phyloP scores from a whole-genome alignment of 1,140 invertebrate species.

The Brachionus rotundiformis region DNA sequence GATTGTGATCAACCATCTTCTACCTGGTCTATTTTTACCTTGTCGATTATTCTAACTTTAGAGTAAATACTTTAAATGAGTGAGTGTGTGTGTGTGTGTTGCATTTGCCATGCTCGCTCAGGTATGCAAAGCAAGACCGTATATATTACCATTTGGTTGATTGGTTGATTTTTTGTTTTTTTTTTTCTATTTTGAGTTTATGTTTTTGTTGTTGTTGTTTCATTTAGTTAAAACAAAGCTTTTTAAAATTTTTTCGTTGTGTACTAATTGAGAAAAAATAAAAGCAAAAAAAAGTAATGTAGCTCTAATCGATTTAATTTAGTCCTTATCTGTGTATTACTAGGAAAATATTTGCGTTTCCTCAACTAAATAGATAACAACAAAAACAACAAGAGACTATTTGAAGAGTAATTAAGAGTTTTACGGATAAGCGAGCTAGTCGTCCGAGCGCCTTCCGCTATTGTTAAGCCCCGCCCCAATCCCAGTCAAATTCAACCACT shows the following conservation, averaged over 20 bases:
- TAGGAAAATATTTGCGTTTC: not conserved
- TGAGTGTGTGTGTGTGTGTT: too few species aligned
- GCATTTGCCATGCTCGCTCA: not conserved
- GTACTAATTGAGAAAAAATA: too few species aligned
- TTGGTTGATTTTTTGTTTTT: too few species aligned
- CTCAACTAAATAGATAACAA: not conserved
- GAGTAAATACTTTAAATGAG: too few species aligned
- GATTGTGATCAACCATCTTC: too few species aligned
- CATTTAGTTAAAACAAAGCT: too few species aligned
- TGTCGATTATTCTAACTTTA: conserved; percentile 4
- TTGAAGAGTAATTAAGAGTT: not conserved
- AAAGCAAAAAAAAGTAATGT: too few species aligned
- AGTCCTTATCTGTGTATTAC: not conserved
- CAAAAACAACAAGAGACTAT: not conserved
- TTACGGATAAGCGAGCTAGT: too few species aligned
- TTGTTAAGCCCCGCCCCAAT: not conserved
- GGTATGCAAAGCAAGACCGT: not conserved
- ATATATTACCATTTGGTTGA: too few species aligned
- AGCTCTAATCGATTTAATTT: not conserved
- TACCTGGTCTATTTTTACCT: too few species aligned
- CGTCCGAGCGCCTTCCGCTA: not conserved
- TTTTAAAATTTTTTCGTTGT: too few species aligned
- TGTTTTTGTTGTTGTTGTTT: too few species aligned
- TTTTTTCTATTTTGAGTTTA: not conserved
- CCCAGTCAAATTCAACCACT: not conserved